Percentiles rank a stretch among this genome's conserved stretches.
phyloP scores from a whole-genome alignment of 2,113 vertebrate genomes.

The Triplophysa siluroides region DNA sequence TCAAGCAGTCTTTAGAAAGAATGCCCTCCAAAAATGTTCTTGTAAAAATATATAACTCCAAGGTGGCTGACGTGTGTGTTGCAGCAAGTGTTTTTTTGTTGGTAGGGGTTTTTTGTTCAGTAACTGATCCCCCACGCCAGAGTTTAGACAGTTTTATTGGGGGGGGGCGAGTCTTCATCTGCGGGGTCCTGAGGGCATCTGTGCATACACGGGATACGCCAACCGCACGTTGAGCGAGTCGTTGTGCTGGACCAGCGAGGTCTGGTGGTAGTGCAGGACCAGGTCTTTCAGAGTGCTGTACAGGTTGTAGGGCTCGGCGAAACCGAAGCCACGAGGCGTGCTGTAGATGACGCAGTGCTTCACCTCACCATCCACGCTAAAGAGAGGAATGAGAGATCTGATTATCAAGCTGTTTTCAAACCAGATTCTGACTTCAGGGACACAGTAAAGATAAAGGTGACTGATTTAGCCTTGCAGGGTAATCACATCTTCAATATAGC shows the following conservation, averaged over 20 bases:
- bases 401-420: not conserved
- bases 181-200: slow-evolving; percentile 85
- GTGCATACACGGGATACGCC: slow-evolving; percentile 91
- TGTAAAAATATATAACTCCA: slow-evolving; percentile 80
- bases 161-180: slow-evolving; percentile 80
- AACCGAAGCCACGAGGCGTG: slow-evolving; percentile 92
- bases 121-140: slow-evolving; percentile 15
- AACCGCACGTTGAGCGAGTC: slow-evolving; percentile 96
- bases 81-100: slow-evolving; percentile 67
- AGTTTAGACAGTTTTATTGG: slow-evolving; percentile 27
- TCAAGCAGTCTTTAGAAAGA: slow-evolving; percentile 99
- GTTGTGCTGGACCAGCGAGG: slow-evolving; percentile 96
- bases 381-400: slow-evolving; percentile 46
- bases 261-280: slow-evolving; percentile 96
- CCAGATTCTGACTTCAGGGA: slow-evolving; percentile 23
- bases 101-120: slow-evolving; percentile 42
- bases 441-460: slow-evolving; percentile 7
- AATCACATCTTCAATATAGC: not conserved
- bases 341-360: slow-evolving; percentile 98
- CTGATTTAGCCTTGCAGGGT: not conserved
- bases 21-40: slow-evolving; percentile 86
- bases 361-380: slow-evolving; percentile 91
- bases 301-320: slow-evolving; percentile 95
- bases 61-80: slow-evolving; percentile 73
- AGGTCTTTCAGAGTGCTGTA: slow-evolving; percentile 95